These are phyloP conservation scores for Catocala sponsa DNA, from an alignment of 2,888 invertebrate species.

Conservation along the genomic window DNA sequence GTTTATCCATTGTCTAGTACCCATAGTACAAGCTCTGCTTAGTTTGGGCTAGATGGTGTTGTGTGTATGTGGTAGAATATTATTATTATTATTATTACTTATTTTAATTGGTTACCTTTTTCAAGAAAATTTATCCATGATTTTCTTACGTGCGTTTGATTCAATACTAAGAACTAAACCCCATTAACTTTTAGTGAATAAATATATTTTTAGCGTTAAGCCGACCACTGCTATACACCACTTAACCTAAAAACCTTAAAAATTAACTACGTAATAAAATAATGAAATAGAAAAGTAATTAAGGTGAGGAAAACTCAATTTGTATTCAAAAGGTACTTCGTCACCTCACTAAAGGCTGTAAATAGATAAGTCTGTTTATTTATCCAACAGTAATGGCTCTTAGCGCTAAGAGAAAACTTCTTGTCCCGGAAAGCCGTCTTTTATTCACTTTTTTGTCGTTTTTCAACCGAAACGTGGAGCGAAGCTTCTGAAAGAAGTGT, in stretches of 20 bases:
- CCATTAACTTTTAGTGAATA: too few relatives aligned
- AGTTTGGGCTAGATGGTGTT: too few relatives aligned
- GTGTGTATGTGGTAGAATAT: too few relatives aligned
- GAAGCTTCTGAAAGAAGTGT: constrained; percentile 44
- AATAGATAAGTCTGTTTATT: constrained; percentile 48
- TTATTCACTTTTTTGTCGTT: constrained; percentile 38
- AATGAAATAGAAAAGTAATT: constrained; percentile 33
- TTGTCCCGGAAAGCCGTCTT: constrained; percentile 22
- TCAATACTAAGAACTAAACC: too few relatives aligned
- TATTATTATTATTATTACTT: too few relatives aligned
- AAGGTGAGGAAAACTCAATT: constrained; percentile 19
- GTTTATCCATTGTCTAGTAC: too few relatives aligned
- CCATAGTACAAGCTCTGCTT: too few relatives aligned
- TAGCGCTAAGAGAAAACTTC: constrained; percentile 37
- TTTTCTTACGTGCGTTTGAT: too few relatives aligned
- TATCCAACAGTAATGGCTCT: constrained; percentile 40
- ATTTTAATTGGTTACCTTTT: too few relatives aligned
- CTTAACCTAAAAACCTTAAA: constrained; percentile 17
- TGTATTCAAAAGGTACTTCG: constrained; percentile 25
- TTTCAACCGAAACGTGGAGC: constrained; percentile 44
- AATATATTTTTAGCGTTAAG: too few relatives aligned
- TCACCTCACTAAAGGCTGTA: constrained; percentile 17
- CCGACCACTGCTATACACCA: not conserved
- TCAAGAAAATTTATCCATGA: too few relatives aligned
- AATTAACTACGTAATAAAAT: constrained; percentile 11